Base-by-base conservation (phyloP, 2,113 vertebrate genomes). In the Paradisaea rubra region DNA sequence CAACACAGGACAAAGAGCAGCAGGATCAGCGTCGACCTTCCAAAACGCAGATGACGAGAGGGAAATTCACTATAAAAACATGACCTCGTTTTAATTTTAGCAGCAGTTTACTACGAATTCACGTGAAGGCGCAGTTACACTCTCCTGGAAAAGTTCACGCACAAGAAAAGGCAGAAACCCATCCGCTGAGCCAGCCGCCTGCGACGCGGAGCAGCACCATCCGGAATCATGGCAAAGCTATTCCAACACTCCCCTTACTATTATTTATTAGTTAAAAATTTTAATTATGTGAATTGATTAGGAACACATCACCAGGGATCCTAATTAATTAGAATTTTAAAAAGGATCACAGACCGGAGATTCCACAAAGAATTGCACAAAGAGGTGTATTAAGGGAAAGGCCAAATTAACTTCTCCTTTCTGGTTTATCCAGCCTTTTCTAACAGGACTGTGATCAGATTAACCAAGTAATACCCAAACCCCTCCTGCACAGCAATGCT, bases 261-360 rank as follows among this genome's bases (percentile, higher is more conserved):
- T 93, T 96, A 97, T 89, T 97, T 97, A 97, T 96, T 96, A 94
- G 79, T 69, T 93, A 91, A 94, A 93, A 81, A 16, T 96, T 96
- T 96, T 97, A 96, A 97, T 97, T 96, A 93, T 93, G 80, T 73
- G 93, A 96, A 81, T 93, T 94, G 94, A 93, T 93, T 94, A 94
- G 91, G 86, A 94, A 95, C 66, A 52, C 72, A 86, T 86, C 97
- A 91, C 96, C 78, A 78, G 96, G 89, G 96, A 96, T 88, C 64
- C 89, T 95, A 92, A 93, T 93, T 96, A 95, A 97, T 97, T 92
- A 91, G 92, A 95, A 95, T 86, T 97, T 94, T 94, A 24, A 86
- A 93, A 94, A 95, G 94, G 95, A 95, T 94, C 93, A 91, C 30
- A 64, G 96, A 97, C 91, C 49, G 27, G 71, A 87, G 88, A 66